Base-by-base conservation (phyloP, 2,888 invertebrate genomes). In the Zaprionus obscuricornis region DNA sequence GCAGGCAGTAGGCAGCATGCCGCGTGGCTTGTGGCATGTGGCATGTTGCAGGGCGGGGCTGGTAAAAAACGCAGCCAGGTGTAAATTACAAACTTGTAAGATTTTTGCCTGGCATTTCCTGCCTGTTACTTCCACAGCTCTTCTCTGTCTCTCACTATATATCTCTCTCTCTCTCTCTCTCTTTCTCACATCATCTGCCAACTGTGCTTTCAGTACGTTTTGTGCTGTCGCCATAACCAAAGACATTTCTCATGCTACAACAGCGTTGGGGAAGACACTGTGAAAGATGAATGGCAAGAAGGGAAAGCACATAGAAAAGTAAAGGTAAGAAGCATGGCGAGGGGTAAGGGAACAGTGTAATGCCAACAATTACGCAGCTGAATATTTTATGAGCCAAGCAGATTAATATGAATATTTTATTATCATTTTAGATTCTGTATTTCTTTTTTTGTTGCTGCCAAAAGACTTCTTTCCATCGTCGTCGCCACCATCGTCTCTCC, bases 391-490 rank as follows among this genome's bases (percentile, higher is more conserved):
- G 79, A 82, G 81, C 67, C 86, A 73, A 78, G 78, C 81, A 85
- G 78, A 86, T 87, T 86, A 85, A 78, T 83, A 86, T 86, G 86
- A 86, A 86, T 86, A 87, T 87, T 87, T 86, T 87, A 87, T 86
- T 85, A 86, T 81, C 83, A 86, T 85, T 81, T 81, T 78, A 81
- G 73, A 85, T 76, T 85, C 77, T 62, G 66, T 76, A 78, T 74
- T 78, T 70, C 70, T 65, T 76, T 66, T 31, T 17, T 46, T 47
- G 43, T 22, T 7, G 7, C 4, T 4, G 4, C 22, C 22, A n/a
- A n/a, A n/a, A n/a, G n/a, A n/a, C n/a, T n/a, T n/a, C n/a, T n/a
- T n/a, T n/a, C n/a, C n/a, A n/a, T n/a, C n/a, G n/a, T n/a, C n/a
- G n/a, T n/a, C n/a, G n/a, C n/a, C n/a, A n/a, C n/a, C n/a, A n/a